Evolutionary conservation across 1,140 invertebrate species (phyloP).

Genomic region (Eriocheir sinensis): DNA sequence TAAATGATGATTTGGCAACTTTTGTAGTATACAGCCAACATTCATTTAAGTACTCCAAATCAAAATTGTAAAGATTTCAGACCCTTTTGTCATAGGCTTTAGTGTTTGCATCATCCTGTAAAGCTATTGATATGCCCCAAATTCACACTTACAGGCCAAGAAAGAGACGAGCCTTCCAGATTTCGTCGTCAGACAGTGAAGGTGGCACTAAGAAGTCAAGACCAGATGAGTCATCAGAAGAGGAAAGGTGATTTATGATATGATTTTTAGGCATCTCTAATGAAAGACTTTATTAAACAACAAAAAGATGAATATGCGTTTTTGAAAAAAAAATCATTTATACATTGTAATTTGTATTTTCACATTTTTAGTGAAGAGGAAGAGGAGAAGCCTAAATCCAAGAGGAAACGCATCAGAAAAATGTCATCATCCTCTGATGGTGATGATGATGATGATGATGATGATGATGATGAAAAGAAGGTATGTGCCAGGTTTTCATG

Average conservation of each 20-base stretch:
- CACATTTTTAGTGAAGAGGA: slow-evolving; percentile 43
- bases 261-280: too few species aligned
- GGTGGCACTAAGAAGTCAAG: slow-evolving; percentile 76
- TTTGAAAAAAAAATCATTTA: not conserved
- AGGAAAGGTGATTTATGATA: slow-evolving; percentile 1
- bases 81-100: too few species aligned
- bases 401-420: slow-evolving; percentile 73
- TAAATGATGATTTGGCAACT: too few species aligned
- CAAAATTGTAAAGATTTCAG: too few species aligned
- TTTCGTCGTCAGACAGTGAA: slow-evolving; percentile 75
- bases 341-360: not conserved
- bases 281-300: too few species aligned
- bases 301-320: too few species aligned
- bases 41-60: too few species aligned
- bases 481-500: not conserved
- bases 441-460: slow-evolving; percentile 67
- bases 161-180: slow-evolving; percentile 64
- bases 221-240: not conserved
- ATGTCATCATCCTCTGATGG: slow-evolving; percentile 75
- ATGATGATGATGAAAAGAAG: slow-evolving; percentile 63
- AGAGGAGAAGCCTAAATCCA: slow-evolving; percentile 56
- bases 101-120: too few species aligned
- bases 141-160: slow-evolving; percentile 49
- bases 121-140: too few species aligned
- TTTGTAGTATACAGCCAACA: too few species aligned